Evolutionary conservation across 2,797 vertebrate species (phyloP), one percentile per base, ranked within the genome.

Genomic region (Scolopax rusticola): DNA sequence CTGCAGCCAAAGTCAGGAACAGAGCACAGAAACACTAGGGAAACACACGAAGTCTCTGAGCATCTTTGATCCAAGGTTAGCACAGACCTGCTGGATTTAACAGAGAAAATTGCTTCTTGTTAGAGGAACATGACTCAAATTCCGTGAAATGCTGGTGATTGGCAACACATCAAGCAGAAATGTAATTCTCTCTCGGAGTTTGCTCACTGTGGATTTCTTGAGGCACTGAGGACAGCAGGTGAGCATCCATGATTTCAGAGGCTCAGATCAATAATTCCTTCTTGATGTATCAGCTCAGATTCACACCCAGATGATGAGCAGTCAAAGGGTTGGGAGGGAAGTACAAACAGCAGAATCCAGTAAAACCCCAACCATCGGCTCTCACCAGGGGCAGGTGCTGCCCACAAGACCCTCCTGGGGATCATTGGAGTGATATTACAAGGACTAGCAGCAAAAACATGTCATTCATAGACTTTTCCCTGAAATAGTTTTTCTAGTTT

Each of bases 401-500:
- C 59, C 59, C 47, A 23, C 41, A 28, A 40, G 19, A 21, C 32
- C 27, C 15, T 74, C 48, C 30, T 38, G 38, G 33, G n/a, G 13
- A 47, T 13, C 3, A 0, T 43, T 79, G 68, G 51, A 50, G 30
- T 11, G 43, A 4, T 33, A 12, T 15, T 5, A 9, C 2, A 2
- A 51, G 40, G 11, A 40, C 21, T 45, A 36, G 9, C 48, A 82
- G 76, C 53, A 82, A 73, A 64, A 90, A 50, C 0, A 1, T 20
- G 19, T 4, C 20, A 9, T 12, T 30, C 1, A 1, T 1, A 57
- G 32, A 13, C 18, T 75, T 64, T 24, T 41, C 19, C 38, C 43
- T 69, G 48, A 60, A 89, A 57, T 80, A 40, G 4, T 69, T 73
- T 56, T 57, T 74, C 32, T 48, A 5, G 6, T 75, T 71, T 60